Evolutionary conservation across 2,888 invertebrate genomes (phyloP), one percentile per base, ranked within the genome.

Genomic region (Oligia strigilis): DNA sequence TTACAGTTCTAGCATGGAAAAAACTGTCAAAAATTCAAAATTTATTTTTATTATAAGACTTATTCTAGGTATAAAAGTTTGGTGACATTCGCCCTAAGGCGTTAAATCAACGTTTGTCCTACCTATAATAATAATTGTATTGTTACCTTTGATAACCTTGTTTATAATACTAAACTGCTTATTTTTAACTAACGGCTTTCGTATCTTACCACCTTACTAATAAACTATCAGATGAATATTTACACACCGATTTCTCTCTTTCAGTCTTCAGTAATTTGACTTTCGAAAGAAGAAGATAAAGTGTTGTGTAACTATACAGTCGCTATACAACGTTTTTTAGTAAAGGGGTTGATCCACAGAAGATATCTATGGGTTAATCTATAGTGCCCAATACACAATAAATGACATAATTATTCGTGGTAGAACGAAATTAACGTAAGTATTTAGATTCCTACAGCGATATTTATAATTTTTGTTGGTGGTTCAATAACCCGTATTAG

Each of bases 401-500:
- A 55, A 79, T 46, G 0, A 23, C n/a, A 40, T 64, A 29, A 29
- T 29, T 29, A 52, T 4, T 52, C 17, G 29, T n/a, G 14, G 4
- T 40, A 58, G 4, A 60, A 14, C n/a, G 3, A 36, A 75, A 64
- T 55, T 55, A 23, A 23, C 9, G 9, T 23, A 11, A 2, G 9
- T 46, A 9, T 55, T 62, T 77, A 14, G n/a, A 55, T 46, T 40
- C 13, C 23, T 46, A n/a, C 4, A 29, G 9, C 23, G 23, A 17
- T 62, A 52, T 46, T 69, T n/a, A 40, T 70, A 67, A 43, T 52
- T 52, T 58, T 62, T 69, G 11, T 60, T 43, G n/a, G 19, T 65
- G 11, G 9, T 11, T 49, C n/a, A 52, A 29, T 70, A 46, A 65
- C 64, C 46, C 60, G 17, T 76, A 69, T 40, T 52, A 85, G 6